Conservation (phyloP, 2,888 invertebrate species). For the Eilema sororculum region DNA sequence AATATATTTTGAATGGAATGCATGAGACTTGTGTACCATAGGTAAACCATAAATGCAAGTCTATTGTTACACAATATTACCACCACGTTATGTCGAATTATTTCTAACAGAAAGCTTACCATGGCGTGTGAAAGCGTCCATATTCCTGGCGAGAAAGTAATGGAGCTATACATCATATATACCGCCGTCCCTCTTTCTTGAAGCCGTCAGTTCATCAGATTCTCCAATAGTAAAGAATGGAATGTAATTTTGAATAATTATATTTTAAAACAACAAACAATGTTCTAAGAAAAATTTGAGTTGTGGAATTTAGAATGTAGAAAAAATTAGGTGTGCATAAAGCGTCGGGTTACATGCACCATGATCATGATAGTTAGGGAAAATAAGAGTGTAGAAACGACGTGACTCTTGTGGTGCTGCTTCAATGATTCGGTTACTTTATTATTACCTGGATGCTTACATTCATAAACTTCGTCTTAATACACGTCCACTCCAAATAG, state of each 20-base stretch:
- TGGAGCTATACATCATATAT: neutral
- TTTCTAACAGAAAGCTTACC: constrained; percentile 12
- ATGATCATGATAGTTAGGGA: constrained; percentile 1
- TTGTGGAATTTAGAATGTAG: neutral
- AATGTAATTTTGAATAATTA: constrained; percentile 32
- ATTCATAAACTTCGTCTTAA: constrained; percentile 23
- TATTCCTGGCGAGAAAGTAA: neutral
- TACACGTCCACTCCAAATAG: constrained; percentile 31
- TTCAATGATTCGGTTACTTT: constrained; percentile 15
- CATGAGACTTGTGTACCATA: constrained; percentile 56
- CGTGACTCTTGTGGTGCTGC: constrained; percentile 5
- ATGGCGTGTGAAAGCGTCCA: neutral
- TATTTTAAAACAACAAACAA: neutral
- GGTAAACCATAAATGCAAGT: constrained; percentile 62
- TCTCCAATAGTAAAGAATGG: constrained; percentile 33
- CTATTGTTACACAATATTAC: constrained; percentile 50
- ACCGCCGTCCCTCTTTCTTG: neutral
- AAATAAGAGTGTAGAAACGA: constrained; percentile 26
- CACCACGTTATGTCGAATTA: constrained; percentile 29
- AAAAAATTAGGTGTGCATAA: neutral
- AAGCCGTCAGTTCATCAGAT: constrained; percentile 8
- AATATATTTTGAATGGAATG: constrained; percentile 72
- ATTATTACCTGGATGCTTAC: constrained; percentile 36
- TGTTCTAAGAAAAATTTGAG: neutral
- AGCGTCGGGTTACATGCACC: neutral